Base-by-base conservation (phyloP, 2,797 vertebrate genomes). In the Gambelia wislizenii region DNA sequence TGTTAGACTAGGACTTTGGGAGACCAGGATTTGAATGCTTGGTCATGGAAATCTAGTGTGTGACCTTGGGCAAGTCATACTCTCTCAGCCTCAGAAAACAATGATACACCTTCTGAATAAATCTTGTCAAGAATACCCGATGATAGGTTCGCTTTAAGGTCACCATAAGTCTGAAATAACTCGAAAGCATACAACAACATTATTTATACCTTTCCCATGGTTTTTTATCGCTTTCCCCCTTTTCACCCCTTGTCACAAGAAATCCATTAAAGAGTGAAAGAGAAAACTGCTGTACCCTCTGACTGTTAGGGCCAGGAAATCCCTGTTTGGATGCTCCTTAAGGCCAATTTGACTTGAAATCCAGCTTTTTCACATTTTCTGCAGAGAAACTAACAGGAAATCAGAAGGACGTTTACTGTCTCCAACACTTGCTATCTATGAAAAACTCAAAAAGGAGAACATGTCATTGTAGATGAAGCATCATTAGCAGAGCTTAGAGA, bases 291-390 rank as follows among this genome's bases (percentile, higher is more conserved):
- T 74, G 70, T 1, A 20, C 70, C 16, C 20, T 30, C 61, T 64
- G 61, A 27, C 2, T 27, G 25, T 30, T 56, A 36, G 49, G 77
- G 49, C 33, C 49, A 54, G 54, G 56, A 4, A 69, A 33, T 33
- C 27, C 33, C 30, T 33, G 33, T n/a, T 33, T 69, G 33, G 67
- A 69, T 33, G 67, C 36, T 6, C 18, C 9, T 82, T 0, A 77
- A 42, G 87, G 27, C 39, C 47, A 1, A 13, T 76, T 12, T 0
- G 0, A 33, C 20, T 22, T 75, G 3, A 0, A 79, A 0, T 39
- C 52, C 74, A 79, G 83, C 61, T 0, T 16, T 6, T 61, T 6
- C 4, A 76, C 12, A 74, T 0, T 2, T 52, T 33, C 13, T 85
- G 0, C 0, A 0, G 25, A 69, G 69, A 36, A 75, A 49, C 64